Evolutionary conservation across 2,113 vertebrate species (phyloP), one percentile per base, ranked within the genome.

Genomic region (Sturnus vulgaris): DNA sequence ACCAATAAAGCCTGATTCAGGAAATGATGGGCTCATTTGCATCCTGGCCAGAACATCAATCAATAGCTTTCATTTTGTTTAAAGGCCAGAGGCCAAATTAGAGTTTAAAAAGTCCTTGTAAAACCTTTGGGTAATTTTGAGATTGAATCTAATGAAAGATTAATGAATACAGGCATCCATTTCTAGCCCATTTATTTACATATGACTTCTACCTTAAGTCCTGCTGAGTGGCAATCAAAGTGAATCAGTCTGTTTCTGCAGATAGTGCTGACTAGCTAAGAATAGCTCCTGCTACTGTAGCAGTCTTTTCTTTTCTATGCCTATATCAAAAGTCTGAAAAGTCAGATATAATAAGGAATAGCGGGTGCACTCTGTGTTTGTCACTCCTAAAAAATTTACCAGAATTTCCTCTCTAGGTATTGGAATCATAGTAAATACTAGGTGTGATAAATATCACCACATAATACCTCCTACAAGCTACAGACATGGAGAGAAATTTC

Each of bases 21-120:
- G 86, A 96, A 77, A 85, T 89, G 90, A 95, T 88, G 69, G 93
- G 49, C 66, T 93, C 49, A 96, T 97, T 97, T 96, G 86, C 93
- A 96, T 96, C 92, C 79, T 93, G 85, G 87, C 90, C 92, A 97
- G 93, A 92, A 88, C 82, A 97, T 96, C 89, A 96, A 86, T 97
- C 97, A 96, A 97, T 97, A 97, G 42, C 68, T 97, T 95, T 97
- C 95, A 97, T 97, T 97, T 96, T 95, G 84, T 96, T 97, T 97
- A 97, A 97, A 98, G 92, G 93, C 95, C 92, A 96, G 77, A 69
- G 95, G 95, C 96, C 96, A 98, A 98, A 97, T 95, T 90, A 94
- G 94, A 97, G 95, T 96, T 97, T 97, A 79, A 96, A 97, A 97
- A 97, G 95, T 95, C 97, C 96, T 97, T 96, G 95, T 95, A 97